phyloP scores from a whole-genome alignment of 2,797 vertebrate genomes.

The Epinephelus coioides region DNA sequence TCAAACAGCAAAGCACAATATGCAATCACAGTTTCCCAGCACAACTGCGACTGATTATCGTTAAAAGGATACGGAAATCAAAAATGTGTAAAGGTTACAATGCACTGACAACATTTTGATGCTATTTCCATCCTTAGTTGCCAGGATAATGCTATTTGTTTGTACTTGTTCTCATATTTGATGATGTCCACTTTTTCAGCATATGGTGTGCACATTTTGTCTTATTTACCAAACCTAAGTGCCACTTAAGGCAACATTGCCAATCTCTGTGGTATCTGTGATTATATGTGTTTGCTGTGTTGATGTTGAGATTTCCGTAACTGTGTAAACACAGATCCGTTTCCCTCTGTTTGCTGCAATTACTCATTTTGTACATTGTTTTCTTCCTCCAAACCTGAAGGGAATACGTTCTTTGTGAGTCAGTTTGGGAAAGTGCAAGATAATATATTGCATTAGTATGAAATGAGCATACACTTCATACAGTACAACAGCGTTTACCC shows the following conservation, averaged over 20 bases:
- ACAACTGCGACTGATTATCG: constrained; percentile 39
- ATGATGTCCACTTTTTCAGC: constrained; percentile 31
- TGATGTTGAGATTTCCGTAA: constrained; percentile 45
- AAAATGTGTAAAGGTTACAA: constrained; percentile 20
- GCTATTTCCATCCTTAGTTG: constrained; percentile 15
- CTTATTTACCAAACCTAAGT: constrained; percentile 18
- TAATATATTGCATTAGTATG: constrained; percentile 75
- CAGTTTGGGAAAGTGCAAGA: constrained; percentile 56
- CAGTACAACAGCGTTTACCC: constrained; percentile 56
- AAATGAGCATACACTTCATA: constrained; percentile 59
- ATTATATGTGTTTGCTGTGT: constrained; percentile 57
- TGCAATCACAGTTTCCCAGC: constrained; percentile 50
- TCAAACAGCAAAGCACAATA: constrained; percentile 57
- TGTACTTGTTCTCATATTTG: constrained; percentile 32
- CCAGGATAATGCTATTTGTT: constrained; percentile 40
- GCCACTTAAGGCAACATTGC: constrained; percentile 28
- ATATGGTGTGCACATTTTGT: constrained; percentile 25
- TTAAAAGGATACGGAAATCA: constrained; percentile 34
- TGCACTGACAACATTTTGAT: constrained; percentile 14
- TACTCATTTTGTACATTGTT: constrained; percentile 62
- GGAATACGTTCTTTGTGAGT: constrained; percentile 66
- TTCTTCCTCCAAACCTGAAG: constrained; percentile 53
- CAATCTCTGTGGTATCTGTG: constrained; percentile 34
- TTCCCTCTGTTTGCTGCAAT: constrained; percentile 60
- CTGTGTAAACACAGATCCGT: constrained; percentile 56